Percentiles rank a stretch among this genome's conserved stretches.
phyloP scores from a whole-genome alignment of 2,113 vertebrate species.

The Syngnathus floridae region DNA sequence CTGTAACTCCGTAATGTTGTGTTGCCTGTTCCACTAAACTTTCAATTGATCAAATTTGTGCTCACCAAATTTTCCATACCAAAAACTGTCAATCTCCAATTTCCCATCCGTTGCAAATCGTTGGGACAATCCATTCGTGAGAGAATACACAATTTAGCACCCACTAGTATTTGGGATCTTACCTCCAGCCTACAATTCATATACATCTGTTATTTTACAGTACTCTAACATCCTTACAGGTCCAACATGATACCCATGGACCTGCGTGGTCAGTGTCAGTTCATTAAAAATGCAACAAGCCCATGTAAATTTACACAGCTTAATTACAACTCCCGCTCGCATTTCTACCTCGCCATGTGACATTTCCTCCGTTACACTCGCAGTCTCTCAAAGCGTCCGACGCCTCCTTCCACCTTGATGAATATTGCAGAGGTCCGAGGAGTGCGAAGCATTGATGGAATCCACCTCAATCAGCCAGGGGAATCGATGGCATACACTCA shows the following conservation, averaged over 20 bases:
- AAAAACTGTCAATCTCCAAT: too few relatives aligned
- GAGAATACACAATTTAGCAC: not conserved
- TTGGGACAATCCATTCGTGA: too few relatives aligned
- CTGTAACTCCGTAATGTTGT: too few relatives aligned
- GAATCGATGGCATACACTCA: constrained; percentile 59
- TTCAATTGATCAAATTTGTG: too few relatives aligned
- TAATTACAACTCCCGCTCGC: constrained; percentile 59
- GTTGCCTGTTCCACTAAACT: too few relatives aligned
- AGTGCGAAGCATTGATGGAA: constrained; percentile 42
- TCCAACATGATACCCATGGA: constrained; percentile 45
- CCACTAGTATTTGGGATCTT: not conserved
- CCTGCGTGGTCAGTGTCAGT: constrained; percentile 54
- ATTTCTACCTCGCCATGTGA: constrained; percentile 21
- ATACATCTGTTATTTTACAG: not conserved
- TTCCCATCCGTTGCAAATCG: too few relatives aligned
- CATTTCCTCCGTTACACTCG: constrained; percentile 37
- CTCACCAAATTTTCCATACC: too few relatives aligned
- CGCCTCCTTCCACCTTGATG: constrained; percentile 59
- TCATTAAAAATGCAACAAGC: constrained; percentile 69
- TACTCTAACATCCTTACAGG: constrained; percentile 44
- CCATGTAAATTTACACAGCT: constrained; percentile 70
- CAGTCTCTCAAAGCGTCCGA: constrained; percentile 34
- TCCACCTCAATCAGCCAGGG: constrained; percentile 54
- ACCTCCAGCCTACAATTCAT: too few relatives aligned
- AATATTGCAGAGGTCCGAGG: constrained; percentile 58